A percentile compares a stretch with the other conserved stretches of the same genome.
These are phyloP conservation scores for Hyphantria cunea DNA, from an alignment of 1,140 invertebrate genomes.

Conservation along the genomic window DNA sequence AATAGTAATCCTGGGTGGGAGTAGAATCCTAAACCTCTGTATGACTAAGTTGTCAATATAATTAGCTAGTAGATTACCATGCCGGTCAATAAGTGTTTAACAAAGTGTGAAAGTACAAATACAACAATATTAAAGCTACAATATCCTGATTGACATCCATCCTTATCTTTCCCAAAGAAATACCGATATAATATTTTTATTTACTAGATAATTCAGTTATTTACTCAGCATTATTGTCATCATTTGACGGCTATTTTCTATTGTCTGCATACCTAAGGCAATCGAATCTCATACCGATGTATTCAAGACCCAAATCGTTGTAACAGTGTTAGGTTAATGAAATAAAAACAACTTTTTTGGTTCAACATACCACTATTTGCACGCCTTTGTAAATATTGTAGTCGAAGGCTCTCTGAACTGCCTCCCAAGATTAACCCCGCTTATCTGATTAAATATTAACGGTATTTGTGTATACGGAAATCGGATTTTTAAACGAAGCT, in stretches of 20 bases:
- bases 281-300: conserved; percentile 10
- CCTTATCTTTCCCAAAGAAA: background rate
- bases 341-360: conserved; percentile 23
- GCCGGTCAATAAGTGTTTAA: no score
- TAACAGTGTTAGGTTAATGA: conserved; percentile 22
- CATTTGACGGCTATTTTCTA: background rate
- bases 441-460: conserved; percentile 35
- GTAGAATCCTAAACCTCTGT: no score
- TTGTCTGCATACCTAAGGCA: background rate
- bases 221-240: background rate
- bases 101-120: no score
- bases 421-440: conserved; percentile 30
- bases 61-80: no score
- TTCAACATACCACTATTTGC: conserved; percentile 20
- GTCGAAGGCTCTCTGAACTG: conserved; percentile 21
- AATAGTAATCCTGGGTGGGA: no score
- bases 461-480: conserved; percentile 19
- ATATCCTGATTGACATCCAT: no score
- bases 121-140: no score
- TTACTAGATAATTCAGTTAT: background rate
- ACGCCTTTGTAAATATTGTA: conserved; percentile 32
- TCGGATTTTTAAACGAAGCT: conserved; percentile 21
- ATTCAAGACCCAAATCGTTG: conserved; percentile 11
- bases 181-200: no score
- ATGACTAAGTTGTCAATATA: no score